Conservation (phyloP, 2,888 invertebrate species). For the Camptogramma bilineatum region DNA sequence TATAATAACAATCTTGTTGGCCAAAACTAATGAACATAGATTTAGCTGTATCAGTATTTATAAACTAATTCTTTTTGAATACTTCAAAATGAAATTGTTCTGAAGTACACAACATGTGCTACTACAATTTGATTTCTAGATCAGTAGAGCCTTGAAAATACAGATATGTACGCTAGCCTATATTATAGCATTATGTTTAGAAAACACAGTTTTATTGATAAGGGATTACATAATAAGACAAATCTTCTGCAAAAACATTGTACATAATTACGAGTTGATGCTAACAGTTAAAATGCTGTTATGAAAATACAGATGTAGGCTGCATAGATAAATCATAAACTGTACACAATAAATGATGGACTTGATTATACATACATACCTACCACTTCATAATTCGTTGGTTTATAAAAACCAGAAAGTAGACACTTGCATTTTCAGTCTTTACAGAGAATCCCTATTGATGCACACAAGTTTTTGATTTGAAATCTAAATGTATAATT, state of each 20-base stretch:
- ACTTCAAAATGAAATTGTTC: slow-evolving; percentile 12
- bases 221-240: slow-evolving; percentile 20
- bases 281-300: slow-evolving; percentile 8
- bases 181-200: slow-evolving; percentile 13
- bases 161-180: slow-evolving; percentile 19
- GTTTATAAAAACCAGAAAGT: not conserved
- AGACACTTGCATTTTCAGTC: not conserved
- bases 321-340: not conserved
- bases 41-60: slow-evolving; percentile 18
- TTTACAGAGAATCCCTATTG: not conserved
- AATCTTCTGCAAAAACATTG: slow-evolving; percentile 14
- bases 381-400: not conserved
- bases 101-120: slow-evolving; percentile 29
- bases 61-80: not conserved
- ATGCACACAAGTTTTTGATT: not conserved
- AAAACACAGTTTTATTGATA: slow-evolving; percentile 12
- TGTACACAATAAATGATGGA: not conserved
- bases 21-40: not conserved
- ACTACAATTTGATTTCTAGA: slow-evolving; percentile 23
- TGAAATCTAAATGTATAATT: not conserved
- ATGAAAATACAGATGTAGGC: not conserved
- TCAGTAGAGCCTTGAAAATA: slow-evolving; percentile 25
- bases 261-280: slow-evolving; percentile 16
- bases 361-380: not conserved
- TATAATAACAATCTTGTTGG: not conserved